A percentile compares a stretch with the other conserved stretches of the same genome.
phyloP scores from a whole-genome alignment of 2,888 invertebrate genomes.

The Rutpela maculata region DNA sequence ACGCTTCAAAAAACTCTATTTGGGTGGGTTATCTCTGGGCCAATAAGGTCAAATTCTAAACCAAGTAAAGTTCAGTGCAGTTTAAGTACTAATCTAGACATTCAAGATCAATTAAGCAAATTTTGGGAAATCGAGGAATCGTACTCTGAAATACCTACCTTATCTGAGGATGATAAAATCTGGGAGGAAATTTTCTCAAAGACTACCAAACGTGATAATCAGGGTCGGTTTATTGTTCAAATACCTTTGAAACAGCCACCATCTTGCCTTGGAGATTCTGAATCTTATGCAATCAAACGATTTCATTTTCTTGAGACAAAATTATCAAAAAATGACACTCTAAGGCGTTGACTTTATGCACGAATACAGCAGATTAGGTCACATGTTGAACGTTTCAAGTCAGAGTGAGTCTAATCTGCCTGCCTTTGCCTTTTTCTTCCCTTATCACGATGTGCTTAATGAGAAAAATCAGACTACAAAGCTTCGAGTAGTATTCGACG shows the following conservation, averaged over 20 bases:
- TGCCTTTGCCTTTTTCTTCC: conserved; percentile 13
- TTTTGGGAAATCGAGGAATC: conserved; percentile 41
- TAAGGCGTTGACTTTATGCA: conserved; percentile 13
- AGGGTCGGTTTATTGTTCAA: conserved; percentile 35
- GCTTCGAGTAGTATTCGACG: conserved; percentile 43
- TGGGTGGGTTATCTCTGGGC: conserved; percentile 36
- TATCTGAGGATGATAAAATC: conserved; percentile 41
- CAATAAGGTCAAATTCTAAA: neutral
- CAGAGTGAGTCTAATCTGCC: neutral
- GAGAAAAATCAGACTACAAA: conserved; percentile 34
- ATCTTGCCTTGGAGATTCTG: conserved; percentile 8
- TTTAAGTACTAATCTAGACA: neutral
- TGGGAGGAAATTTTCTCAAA: conserved; percentile 49
- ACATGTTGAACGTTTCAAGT: conserved; percentile 9
- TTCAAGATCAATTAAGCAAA: conserved; percentile 31
- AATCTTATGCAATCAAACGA: neutral
- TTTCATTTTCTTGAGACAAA: neutral
- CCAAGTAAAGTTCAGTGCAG: neutral
- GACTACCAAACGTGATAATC: neutral
- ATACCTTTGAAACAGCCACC: conserved; percentile 21
- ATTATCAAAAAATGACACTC: neutral
- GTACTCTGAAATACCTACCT: neutral
- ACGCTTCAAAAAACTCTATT: conserved; percentile 34
- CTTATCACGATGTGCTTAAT: conserved; percentile 44
- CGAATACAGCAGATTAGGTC: conserved; percentile 22